Evolutionary conservation across 1,140 invertebrate genomes (phyloP).

Genomic region (Cherax destructor): DNA sequence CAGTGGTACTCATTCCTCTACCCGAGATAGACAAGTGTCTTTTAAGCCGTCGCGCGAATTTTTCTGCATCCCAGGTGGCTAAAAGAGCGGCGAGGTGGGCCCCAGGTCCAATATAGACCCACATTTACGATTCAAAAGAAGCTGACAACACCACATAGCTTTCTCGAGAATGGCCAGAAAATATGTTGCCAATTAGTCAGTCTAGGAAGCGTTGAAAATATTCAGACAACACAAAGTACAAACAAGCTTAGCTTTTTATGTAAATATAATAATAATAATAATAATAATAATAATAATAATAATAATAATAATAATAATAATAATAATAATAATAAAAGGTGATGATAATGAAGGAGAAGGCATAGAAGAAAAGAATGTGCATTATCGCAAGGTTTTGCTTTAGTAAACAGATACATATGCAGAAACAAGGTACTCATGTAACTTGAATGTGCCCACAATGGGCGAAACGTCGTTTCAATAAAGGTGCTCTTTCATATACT

Average conservation of each 20-base stretch:
- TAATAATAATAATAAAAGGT: conserved; percentile 1
- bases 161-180: neutral
- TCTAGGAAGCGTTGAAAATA: neutral
- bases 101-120: neutral
- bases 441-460: too few species aligned
- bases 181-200: conserved; percentile 1
- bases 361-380: neutral
- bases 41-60: too few species aligned
- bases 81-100: too few species aligned
- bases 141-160: conserved; percentile 7
- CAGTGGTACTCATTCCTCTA: too few species aligned
- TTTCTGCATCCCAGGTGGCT: too few species aligned
- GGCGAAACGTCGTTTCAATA: too few species aligned
- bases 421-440: too few species aligned
- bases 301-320: neutral
- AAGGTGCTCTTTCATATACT: too few species aligned
- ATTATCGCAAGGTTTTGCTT: neutral
- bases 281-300: neutral
- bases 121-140: neutral
- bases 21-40: too few species aligned
- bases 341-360: neutral
- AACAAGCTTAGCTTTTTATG: too few species aligned
- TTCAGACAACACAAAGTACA: neutral
- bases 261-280: neutral
- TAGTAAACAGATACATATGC: too few species aligned